A percentile compares a stretch with the other conserved stretches of the same genome.
Conservation (phyloP, 37 sponge, comb jelly and placozoan genomes). For the Tethya wilhelma region DNA sequence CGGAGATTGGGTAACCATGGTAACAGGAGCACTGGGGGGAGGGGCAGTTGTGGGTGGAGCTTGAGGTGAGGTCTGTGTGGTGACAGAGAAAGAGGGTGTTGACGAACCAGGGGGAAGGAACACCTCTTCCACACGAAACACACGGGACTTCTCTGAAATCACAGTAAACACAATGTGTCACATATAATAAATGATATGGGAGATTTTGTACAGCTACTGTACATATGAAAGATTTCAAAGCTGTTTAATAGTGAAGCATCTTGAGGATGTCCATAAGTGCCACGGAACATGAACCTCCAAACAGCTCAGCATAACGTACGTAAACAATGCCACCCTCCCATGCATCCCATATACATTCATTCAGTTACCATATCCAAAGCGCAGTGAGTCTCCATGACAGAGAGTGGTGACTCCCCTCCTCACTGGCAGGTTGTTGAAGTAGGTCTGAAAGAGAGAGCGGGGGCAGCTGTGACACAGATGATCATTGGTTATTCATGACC, state of each 20-base stretch:
- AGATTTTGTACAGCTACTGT: no score
- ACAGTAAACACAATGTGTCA: neutral
- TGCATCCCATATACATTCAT: neutral
- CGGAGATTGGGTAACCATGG: neutral
- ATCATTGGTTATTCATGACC: neutral
- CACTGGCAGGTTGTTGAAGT: slow-evolving; percentile 38
- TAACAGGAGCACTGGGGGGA: neutral
- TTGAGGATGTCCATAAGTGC: no score
- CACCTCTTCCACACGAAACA: slow-evolving; percentile 32
- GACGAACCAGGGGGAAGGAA: neutral
- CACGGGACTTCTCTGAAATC: slow-evolving; percentile 25
- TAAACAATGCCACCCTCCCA: no score
- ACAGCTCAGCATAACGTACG: no score
- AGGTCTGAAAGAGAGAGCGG: slow-evolving; percentile 14
- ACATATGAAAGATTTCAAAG: no score
- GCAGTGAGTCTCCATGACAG: slow-evolving; percentile 27
- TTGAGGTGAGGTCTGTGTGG: neutral
- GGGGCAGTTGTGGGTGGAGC: neutral
- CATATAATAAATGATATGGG: no score
- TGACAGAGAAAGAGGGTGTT: neutral
- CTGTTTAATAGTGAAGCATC: neutral
- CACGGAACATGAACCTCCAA: no score
- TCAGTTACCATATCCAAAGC: slow-evolving; percentile 49
- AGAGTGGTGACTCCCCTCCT: slow-evolving; percentile 1
- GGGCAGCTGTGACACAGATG: neutral